These are phyloP conservation scores for Pristionchus fissidentatus DNA, from an alignment of 2,888 invertebrate genomes.

Conservation along the genomic window DNA sequence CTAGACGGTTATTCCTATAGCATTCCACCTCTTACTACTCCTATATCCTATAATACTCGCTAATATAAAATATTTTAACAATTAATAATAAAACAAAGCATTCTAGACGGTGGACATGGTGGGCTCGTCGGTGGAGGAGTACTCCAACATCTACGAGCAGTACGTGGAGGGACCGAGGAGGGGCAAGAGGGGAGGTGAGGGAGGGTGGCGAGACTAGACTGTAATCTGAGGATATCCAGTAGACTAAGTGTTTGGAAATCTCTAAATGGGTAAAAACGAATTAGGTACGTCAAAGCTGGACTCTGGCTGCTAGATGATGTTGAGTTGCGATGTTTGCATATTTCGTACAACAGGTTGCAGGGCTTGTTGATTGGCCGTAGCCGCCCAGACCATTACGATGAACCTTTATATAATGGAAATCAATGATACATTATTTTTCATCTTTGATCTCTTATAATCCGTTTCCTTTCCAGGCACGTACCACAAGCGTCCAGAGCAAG, in stretches of 20 bases:
- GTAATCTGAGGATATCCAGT: not conserved
- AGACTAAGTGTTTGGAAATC: not conserved
- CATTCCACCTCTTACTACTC: too few relatives aligned
- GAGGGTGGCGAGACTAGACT: too few relatives aligned
- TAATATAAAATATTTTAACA: not conserved
- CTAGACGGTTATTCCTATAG: too few relatives aligned
- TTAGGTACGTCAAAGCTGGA: not conserved
- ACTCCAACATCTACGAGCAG: conserved; percentile 62
- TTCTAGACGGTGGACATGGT: conserved; percentile 1
- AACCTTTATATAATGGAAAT: not conserved
- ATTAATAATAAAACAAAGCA: too few relatives aligned
- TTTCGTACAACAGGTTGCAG: too few relatives aligned
- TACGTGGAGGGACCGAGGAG: conserved; percentile 60
- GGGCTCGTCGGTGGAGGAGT: conserved; percentile 54
- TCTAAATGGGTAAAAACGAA: not conserved
- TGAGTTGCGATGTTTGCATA: too few relatives aligned
- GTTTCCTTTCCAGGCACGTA: conserved; percentile 20
- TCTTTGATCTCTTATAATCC: not conserved
- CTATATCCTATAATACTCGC: not conserved
- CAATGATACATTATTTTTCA: not conserved
- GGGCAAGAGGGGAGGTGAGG: conserved; percentile 51
- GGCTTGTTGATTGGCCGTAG: too few relatives aligned
- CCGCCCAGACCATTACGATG: too few relatives aligned
- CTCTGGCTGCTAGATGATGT: too few relatives aligned
- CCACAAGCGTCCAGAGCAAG: not conserved